Conservation (phyloP, 2,888 invertebrate species). For the Agrochola circellaris region DNA sequence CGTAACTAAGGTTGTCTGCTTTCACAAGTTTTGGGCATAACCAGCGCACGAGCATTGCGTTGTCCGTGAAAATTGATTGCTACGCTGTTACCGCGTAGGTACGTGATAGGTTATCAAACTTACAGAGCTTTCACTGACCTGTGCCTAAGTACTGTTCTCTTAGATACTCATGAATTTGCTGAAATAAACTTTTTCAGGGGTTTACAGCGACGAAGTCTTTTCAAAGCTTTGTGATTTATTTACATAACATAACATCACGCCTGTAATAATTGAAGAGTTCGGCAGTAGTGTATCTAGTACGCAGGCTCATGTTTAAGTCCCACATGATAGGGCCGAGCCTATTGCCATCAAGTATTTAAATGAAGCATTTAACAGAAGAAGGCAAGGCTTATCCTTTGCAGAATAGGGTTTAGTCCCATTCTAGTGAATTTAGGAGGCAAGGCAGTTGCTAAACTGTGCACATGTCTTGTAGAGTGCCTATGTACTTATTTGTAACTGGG, state of each 20-base stretch:
- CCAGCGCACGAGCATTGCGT: slow-evolving; percentile 32
- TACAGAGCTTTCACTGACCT: slow-evolving; percentile 43
- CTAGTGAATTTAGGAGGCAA: background rate
- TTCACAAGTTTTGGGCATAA: slow-evolving; percentile 24
- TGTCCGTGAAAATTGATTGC: slow-evolving; percentile 36
- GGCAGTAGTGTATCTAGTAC: background rate
- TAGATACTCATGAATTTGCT: background rate
- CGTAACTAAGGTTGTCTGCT: slow-evolving; percentile 11
- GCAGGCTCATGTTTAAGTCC: background rate
- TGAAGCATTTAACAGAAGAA: background rate
- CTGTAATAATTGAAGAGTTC: background rate
- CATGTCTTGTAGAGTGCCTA: background rate
- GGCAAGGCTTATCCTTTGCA: background rate
- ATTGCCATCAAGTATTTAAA: background rate
- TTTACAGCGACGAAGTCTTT: background rate
- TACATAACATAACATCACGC: no score
- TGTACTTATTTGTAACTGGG: background rate
- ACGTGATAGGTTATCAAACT: slow-evolving; percentile 57
- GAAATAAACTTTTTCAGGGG: background rate
- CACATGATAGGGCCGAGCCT: background rate
- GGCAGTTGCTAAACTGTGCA: background rate
- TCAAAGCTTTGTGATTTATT: background rate
- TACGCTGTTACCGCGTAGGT: slow-evolving; percentile 22
- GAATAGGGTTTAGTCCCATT: background rate
- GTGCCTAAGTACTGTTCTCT: no score